phyloP scores from a whole-genome alignment of 2,113 vertebrate species.

The Takifugu flavidus region DNA sequence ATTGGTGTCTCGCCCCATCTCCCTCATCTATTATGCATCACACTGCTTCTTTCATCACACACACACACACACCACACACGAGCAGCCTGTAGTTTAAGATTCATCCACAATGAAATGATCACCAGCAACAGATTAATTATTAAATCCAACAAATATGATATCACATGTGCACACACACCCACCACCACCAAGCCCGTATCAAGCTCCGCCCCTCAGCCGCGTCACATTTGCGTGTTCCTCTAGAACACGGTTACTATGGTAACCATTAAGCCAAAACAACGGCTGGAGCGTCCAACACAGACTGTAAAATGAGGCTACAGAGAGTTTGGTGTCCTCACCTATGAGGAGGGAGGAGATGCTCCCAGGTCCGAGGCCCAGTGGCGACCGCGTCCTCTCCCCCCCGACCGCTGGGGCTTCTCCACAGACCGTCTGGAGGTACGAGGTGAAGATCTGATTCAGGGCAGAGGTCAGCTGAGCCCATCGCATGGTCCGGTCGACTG shows the following conservation, averaged over 20 bases:
- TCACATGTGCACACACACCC: constrained; percentile 4
- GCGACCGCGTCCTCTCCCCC: constrained; percentile 40
- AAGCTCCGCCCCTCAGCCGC: no score
- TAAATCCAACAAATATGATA: neutral
- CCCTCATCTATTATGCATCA: constrained; percentile 54
- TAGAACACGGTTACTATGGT: no score
- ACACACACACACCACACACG: neutral
- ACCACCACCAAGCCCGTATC: no score
- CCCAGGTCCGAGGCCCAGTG: constrained; percentile 47
- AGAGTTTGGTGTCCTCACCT: constrained; percentile 37
- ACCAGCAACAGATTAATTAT: constrained; percentile 24
- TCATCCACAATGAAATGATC: constrained; percentile 3
- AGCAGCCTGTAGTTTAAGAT: neutral
- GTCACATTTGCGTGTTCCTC: neutral
- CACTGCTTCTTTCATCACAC: constrained; percentile 19
- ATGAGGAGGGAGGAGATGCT: constrained; percentile 56
- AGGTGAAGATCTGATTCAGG: constrained; percentile 44
- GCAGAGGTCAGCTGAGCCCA: constrained; percentile 55
- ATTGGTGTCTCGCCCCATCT: constrained; percentile 17
- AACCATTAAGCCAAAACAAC: no score
- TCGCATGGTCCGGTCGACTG: constrained; percentile 28
- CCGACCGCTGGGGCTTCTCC: constrained; percentile 10
- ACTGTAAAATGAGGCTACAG: neutral
- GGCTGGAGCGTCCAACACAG: no score
- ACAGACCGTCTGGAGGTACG: constrained; percentile 56